Base-by-base conservation (phyloP, 2,888 invertebrate genomes). In the Neelides folsomi region DNA sequence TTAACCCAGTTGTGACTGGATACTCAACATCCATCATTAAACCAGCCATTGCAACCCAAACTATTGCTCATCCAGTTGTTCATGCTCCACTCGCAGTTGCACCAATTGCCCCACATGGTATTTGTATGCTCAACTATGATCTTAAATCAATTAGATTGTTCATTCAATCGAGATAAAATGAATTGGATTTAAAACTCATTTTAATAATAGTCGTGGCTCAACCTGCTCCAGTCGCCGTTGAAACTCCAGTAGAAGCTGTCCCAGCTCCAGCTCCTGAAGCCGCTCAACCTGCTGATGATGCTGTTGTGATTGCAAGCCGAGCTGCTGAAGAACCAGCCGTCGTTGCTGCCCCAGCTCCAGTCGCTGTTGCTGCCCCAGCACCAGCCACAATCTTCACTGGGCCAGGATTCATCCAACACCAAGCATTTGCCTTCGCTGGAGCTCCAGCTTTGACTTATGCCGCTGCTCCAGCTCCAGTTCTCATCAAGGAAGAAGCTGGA, bases 1-100 rank as follows among this genome's bases (percentile, higher is more conserved):
- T 60, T 49, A 62, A 64, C 46, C 67, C 69, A 47, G 69, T 68
- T 6, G 69, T 70, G 19, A 67, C 69, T 52, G 69, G 69, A 42
- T 69, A 68, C 64, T 59, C 63, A 38, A 61, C 67, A 40, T 55
- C 56, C 52, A 66, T 67, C 57, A 56, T 67, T 55, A 70, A 69
- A 64, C 69, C 70, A 42, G 65, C 67, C 63, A 48, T 63, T 53
- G 55, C 53, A 38, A 13, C 47, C 27, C 58, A 58, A 46, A 53
- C 55, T 16, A n/a, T 58, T 15, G 49, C 56, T 34, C 50, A 51
- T 12, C 52, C 58, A 46, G 42, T 50, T 16, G 46, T 58, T 16
- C 42, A 46, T 38, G 42, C 39, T 34, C 45, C 41, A 27, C 36
- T 47, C 16, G 27, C 27, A 10, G 54, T 20, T 43, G 43, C 46